A percentile compares a stretch with the other conserved stretches of the same genome.
These are phyloP conservation scores for Chromis chromis DNA, from an alignment of 2,797 vertebrate species.

Conservation along the genomic window DNA sequence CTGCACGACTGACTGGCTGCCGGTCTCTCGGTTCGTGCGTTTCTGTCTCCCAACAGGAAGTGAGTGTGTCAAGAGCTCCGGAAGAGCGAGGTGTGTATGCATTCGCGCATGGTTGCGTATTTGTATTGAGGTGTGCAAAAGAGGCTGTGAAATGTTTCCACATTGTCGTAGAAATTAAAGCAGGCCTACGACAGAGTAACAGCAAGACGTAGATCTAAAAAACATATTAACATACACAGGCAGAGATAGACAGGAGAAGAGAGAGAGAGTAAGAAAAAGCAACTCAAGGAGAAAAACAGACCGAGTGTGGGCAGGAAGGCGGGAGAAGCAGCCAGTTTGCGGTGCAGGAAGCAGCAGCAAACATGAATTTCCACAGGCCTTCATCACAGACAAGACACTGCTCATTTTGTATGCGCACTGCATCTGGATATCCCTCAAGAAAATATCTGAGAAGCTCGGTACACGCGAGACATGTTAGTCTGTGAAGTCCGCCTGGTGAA, in stretches of 20 bases:
- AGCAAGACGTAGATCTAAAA: background rate
- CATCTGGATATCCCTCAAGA: background rate
- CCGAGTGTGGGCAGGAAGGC: slow-evolving; percentile 66
- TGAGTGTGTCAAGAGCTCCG: slow-evolving; percentile 34
- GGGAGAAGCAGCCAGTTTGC: slow-evolving; percentile 46
- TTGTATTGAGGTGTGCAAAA: slow-evolving; percentile 4
- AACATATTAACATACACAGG: slow-evolving; percentile 2
- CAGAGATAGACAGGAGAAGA: slow-evolving; percentile 17
- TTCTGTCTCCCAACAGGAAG: slow-evolving; percentile 58
- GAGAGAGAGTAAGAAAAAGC: slow-evolving; percentile 11
- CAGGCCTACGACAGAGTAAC: background rate
- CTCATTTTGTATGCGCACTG: slow-evolving; percentile 19
- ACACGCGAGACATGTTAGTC: background rate
- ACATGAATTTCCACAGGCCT: slow-evolving; percentile 49
- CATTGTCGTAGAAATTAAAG: slow-evolving; percentile 17
- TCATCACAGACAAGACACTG: slow-evolving; percentile 30
- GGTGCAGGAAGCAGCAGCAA: slow-evolving; percentile 62
- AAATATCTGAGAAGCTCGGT: background rate
- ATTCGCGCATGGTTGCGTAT: slow-evolving; percentile 15
- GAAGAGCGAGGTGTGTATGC: slow-evolving; percentile 30
- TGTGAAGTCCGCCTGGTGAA: background rate
- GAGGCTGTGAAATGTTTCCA: slow-evolving; percentile 12
- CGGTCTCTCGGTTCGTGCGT: background rate
- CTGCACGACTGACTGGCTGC: slow-evolving; percentile 24
- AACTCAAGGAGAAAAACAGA: slow-evolving; percentile 68